Evolutionary conservation across 2,797 vertebrate genomes (phyloP).

Genomic region (Mareca strepera): DNA sequence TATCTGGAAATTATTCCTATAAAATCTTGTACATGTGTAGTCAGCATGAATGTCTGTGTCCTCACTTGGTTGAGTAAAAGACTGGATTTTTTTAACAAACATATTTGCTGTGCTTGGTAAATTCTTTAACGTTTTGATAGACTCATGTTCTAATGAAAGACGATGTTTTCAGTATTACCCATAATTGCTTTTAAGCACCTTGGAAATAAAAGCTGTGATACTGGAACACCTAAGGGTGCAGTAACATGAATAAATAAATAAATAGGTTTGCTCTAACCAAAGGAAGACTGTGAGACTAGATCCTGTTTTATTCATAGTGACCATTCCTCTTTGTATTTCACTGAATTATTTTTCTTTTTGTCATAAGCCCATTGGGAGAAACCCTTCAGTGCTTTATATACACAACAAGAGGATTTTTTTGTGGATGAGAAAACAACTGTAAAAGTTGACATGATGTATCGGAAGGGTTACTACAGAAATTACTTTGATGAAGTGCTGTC

Average conservation of each 20-base stretch:
- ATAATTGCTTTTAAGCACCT: not conserved
- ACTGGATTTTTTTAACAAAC: not conserved
- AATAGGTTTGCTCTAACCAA: not conserved
- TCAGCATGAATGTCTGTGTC: not conserved
- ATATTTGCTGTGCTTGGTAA: not conserved
- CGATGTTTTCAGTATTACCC: not conserved
- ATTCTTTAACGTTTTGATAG: not conserved
- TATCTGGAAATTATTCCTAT: not conserved
- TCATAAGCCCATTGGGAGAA: constrained; percentile 71
- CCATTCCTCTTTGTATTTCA: not conserved
- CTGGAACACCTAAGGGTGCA: not conserved
- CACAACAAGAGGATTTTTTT: constrained; percentile 71
- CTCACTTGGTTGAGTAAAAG: not conserved
- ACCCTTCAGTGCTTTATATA: constrained; percentile 46
- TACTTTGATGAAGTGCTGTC: constrained; percentile 80
- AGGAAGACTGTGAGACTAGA: not conserved
- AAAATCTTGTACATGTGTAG: not conserved
- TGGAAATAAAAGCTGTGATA: not conserved
- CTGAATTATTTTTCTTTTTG: not conserved
- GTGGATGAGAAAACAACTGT: constrained; percentile 78
- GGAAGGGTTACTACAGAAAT: constrained; percentile 74
- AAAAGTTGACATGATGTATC: constrained; percentile 88
- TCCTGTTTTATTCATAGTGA: not conserved
- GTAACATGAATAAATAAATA: not conserved
- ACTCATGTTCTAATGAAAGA: not conserved